A percentile compares a stretch with the other conserved stretches of the same genome.
Evolutionary conservation across 2,888 invertebrate species (phyloP).

Genomic region (Cephus nigrinus): DNA sequence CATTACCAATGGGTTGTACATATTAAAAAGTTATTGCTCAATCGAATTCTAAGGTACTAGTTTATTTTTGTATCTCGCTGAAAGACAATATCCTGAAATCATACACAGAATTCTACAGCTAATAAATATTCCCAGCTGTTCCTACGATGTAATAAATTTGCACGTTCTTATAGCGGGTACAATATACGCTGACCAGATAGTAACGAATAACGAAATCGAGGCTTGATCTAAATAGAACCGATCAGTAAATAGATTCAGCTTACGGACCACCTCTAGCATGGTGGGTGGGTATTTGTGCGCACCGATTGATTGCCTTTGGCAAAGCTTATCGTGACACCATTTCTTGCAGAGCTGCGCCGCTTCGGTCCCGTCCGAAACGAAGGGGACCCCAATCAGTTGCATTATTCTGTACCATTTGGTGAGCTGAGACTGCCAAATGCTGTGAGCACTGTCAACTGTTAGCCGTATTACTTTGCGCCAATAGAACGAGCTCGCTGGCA

Average conservation of each 20-base stretch:
- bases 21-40: neutral
- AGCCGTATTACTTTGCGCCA: constrained; percentile 11
- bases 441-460: constrained; percentile 30
- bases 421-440: constrained; percentile 33
- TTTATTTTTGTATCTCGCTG: neutral
- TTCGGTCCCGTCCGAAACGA: constrained; percentile 18
- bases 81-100: neutral
- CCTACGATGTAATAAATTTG: neutral
- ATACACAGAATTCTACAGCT: neutral
- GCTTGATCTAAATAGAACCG: constrained; percentile 64
- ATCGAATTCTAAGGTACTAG: neutral
- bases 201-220: constrained; percentile 53
- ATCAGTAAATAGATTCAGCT: constrained; percentile 65
- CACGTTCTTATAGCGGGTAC: neutral
- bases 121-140: neutral
- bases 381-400: constrained; percentile 28
- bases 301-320: constrained; percentile 56
- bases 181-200: constrained; percentile 21
- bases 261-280: constrained; percentile 37
- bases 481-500: constrained; percentile 2
- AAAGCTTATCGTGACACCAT: constrained; percentile 64
- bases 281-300: constrained; percentile 51
- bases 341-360: constrained; percentile 42
- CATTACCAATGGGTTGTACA: neutral
- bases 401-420: constrained; percentile 38